These are phyloP conservation scores for Spodoptera litura DNA, from an alignment of 1,140 invertebrate genomes.

Conservation along the genomic window DNA sequence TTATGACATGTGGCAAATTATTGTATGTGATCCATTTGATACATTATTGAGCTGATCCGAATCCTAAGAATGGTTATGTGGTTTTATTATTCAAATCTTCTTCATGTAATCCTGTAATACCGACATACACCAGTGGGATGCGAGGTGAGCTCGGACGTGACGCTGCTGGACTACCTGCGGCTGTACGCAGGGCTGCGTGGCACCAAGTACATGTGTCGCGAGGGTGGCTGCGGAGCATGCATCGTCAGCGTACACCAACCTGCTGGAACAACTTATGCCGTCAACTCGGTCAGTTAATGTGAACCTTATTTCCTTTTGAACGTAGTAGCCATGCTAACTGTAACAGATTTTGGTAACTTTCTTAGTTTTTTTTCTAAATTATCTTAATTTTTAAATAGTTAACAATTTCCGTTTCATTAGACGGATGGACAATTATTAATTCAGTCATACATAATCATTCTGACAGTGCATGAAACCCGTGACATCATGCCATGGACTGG, in stretches of 20 bases:
- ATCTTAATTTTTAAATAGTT: too few species aligned
- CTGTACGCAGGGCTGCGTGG: constrained; percentile 86
- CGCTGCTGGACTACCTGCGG: constrained; percentile 69
- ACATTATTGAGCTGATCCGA: too few species aligned
- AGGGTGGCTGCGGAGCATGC: constrained; percentile 91
- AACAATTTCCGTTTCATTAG: not conserved
- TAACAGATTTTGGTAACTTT: too few species aligned
- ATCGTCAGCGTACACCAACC: constrained; percentile 86
- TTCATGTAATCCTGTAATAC: not conserved
- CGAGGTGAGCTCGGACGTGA: constrained; percentile 80
- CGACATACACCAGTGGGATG: constrained; percentile 68
- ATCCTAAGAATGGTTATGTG: too few species aligned
- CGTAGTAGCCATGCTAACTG: not conserved
- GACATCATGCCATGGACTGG: constrained; percentile 90
- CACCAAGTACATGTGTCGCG: constrained; percentile 74
- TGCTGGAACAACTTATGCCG: not conserved
- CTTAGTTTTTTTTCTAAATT: too few species aligned
- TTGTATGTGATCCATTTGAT: too few species aligned
- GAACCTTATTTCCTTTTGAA: too few species aligned
- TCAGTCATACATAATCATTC: constrained; percentile 4
- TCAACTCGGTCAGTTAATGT: constrained; percentile 58
- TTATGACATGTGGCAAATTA: too few species aligned
- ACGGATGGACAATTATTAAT: not conserved
- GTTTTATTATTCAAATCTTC: too few species aligned
- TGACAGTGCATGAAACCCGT: constrained; percentile 89